Conservation (phyloP, 2,797 vertebrate species). For the Okamejei kenojei region DNA sequence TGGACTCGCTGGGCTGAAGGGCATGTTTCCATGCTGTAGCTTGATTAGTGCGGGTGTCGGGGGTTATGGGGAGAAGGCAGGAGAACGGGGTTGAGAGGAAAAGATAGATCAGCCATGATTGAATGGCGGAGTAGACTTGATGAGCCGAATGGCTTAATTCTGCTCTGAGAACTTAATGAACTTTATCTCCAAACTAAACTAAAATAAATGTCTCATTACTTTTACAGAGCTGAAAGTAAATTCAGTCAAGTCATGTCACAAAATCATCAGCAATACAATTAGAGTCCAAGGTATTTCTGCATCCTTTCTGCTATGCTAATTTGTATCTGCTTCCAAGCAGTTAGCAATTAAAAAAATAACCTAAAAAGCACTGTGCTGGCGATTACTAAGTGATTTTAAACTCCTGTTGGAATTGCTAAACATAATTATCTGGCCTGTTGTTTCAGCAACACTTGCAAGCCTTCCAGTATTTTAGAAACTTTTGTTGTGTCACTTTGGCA, state of each 20-base stretch:
- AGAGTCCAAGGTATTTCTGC: constrained; percentile 70
- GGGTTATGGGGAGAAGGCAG: too few species aligned
- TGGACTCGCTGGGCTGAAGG: too few species aligned
- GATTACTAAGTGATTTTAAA: constrained; percentile 58
- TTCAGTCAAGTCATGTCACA: constrained; percentile 60
- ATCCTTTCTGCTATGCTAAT: constrained; percentile 59
- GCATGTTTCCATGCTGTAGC: too few species aligned
- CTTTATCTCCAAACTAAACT: too few species aligned
- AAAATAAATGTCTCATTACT: constrained; percentile 40
- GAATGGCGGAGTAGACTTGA: too few species aligned
- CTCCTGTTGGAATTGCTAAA: background rate
- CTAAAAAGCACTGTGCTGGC: constrained; percentile 43
- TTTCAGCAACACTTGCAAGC: background rate
- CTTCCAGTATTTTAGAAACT: background rate
- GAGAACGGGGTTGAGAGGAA: too few species aligned
- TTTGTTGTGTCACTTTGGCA: too few species aligned
- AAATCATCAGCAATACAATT: constrained; percentile 68
- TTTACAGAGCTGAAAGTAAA: constrained; percentile 58
- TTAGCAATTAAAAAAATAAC: constrained; percentile 52
- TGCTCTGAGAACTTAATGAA: too few species aligned
- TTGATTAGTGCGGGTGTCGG: too few species aligned
- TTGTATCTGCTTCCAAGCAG: constrained; percentile 53
- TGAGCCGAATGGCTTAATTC: too few species aligned
- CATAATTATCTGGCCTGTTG: background rate
- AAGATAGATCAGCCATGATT: too few species aligned